Evolutionary conservation across 2,113 vertebrate species (phyloP).

Genomic region (western clawed frog (Xenopus tropicalis)): DNA sequence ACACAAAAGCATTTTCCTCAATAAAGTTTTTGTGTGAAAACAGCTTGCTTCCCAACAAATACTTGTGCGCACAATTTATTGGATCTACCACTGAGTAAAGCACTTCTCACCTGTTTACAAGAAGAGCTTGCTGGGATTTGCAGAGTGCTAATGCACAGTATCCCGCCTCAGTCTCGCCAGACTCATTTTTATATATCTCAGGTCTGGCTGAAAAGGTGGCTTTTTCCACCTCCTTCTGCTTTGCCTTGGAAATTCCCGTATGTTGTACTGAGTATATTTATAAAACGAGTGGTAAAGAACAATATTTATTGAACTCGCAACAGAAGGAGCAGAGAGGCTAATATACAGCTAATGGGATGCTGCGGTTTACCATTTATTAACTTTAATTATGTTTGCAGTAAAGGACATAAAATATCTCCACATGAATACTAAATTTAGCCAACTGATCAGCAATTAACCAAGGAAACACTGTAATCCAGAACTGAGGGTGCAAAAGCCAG

Average conservation of each 20-base stretch:
- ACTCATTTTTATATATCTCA: background rate
- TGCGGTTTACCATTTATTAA: constrained; percentile 1
- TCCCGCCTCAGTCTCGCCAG: constrained; percentile 18
- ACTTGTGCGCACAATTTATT: constrained; percentile 7
- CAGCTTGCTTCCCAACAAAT: background rate
- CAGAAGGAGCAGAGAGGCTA: background rate
- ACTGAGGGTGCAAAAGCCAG: no score
- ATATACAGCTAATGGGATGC: background rate
- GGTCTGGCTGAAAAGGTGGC: background rate
- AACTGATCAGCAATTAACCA: no score
- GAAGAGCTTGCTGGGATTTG: constrained; percentile 26
- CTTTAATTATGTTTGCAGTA: background rate
- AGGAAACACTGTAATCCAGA: no score
- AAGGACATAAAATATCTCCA: background rate
- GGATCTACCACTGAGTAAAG: constrained; percentile 6
- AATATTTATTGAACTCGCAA: background rate
- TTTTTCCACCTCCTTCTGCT: background rate
- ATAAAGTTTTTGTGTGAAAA: background rate
- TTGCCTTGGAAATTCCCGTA: background rate
- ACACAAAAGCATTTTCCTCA: background rate
- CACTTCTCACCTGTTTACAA: constrained; percentile 22
- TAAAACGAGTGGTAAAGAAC: background rate
- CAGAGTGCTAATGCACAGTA: constrained; percentile 7
- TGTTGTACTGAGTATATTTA: background rate
- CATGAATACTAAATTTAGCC: no score